Evolutionary conservation across 2,888 invertebrate genomes (phyloP), one percentile per base, ranked within the genome.

Genomic region (Stenodera caucasica): DNA sequence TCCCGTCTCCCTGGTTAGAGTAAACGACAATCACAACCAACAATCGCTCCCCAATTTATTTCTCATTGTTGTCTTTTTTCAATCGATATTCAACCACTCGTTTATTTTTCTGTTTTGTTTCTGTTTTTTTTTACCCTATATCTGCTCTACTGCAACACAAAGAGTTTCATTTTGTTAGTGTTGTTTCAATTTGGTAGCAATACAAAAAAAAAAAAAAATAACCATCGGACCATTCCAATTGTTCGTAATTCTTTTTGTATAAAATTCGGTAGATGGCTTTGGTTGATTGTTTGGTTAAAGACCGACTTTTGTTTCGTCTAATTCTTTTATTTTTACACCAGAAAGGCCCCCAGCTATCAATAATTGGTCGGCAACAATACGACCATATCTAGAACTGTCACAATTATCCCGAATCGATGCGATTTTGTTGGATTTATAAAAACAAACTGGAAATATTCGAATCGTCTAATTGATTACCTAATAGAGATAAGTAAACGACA

Each of bases 11-110:
- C 45, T 45, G 21, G 18, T 70, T 71, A 71, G 78, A 75, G 77
- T 78, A 77, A 79, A 79, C 79, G 80, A 80, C 80, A 80, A 80
- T 80, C 80, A 78, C 76, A 71, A 71, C 69, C 78, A 76, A 80
- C 79, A 80, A 80, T 79, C 57, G 79, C 78, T 74, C 73, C 78
- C 79, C 79, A 79, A 79, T 79, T 80, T 80, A 78, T 77, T 71
- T 69, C 75, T 70, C 74, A 78, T 80, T 78, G 78, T 80, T 77
- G 77, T 77, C 77, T 78, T 79, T 80, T 79, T 79, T 79, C 78
- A 78, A 80, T 79, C 78, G 78, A 80, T 80, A 78, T 76, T 18
- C 45, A 45, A 45, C 74, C 76, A 73, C 72, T 73, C 72, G 58
- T 40, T 75, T 77, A 75, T 77, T 75, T 76, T 73, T 73, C 70